These are phyloP conservation scores for Drosophila arawakana DNA, from an alignment of 1,140 invertebrate species.

Conservation along the genomic window DNA sequence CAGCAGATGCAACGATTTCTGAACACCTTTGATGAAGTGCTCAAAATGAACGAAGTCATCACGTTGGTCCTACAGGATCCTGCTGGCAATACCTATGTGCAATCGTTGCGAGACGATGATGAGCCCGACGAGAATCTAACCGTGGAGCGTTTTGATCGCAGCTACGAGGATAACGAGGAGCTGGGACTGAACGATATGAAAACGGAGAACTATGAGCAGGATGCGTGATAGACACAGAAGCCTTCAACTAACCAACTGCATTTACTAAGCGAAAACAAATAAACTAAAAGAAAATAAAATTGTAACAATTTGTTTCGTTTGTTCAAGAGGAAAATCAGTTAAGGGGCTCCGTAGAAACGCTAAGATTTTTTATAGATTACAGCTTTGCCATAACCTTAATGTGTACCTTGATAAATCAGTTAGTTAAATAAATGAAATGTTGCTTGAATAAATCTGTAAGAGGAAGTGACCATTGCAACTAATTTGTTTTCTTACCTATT, in stretches of 20 bases:
- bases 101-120: constrained; percentile 92
- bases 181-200: constrained; percentile 99
- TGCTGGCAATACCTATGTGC: constrained; percentile 98
- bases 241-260: constrained; percentile 14
- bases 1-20: constrained; percentile 87
- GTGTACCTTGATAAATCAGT: no score
- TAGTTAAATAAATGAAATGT: no score
- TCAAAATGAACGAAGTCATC: constrained; percentile 87
- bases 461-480: no score
- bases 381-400: no score
- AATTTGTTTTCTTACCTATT: no score
- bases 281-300: neutral
- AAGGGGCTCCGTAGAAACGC: no score
- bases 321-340: neutral
- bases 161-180: constrained; percentile 97
- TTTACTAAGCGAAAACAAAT: constrained; percentile 22
- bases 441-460: no score
- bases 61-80: constrained; percentile 97
- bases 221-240: constrained; percentile 59
- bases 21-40: constrained; percentile 88
- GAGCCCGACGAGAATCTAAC: constrained; percentile 89
- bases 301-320: neutral
- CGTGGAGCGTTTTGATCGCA: constrained; percentile 93
- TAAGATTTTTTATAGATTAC: no score
- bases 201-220: constrained; percentile 87